Percentiles rank a stretch among this genome's conserved stretches.
Conservation (phyloP, 2,888 invertebrate genomes). For the Philhelius pedissequus region DNA sequence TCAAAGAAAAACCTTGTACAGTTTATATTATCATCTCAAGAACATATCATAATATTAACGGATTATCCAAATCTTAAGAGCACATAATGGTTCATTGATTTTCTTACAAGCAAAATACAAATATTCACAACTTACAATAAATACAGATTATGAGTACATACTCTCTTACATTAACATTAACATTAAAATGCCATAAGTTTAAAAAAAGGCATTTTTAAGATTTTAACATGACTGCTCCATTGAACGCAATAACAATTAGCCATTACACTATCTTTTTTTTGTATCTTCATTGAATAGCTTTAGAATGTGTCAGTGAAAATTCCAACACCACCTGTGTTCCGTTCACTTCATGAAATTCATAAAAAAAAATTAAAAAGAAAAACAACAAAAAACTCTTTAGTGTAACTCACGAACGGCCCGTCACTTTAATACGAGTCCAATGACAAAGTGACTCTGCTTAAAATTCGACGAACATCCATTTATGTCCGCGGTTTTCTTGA, state of each 20-base stretch:
- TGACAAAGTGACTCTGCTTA: conserved; percentile 31
- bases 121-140: conserved; percentile 27
- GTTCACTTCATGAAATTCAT: conserved; percentile 10
- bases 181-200: background rate
- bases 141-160: background rate
- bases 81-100: background rate
- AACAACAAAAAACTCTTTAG: background rate
- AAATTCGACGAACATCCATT: background rate
- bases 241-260: conserved; percentile 53
- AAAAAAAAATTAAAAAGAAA: background rate
- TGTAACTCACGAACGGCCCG: conserved; percentile 17
- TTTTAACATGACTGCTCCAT: background rate
- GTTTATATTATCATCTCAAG: background rate
- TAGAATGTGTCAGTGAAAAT: conserved; percentile 4
- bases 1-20: background rate
- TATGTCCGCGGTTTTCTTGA: background rate
- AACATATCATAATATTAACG: background rate
- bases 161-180: too few relatives aligned
- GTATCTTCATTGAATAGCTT: conserved; percentile 26
- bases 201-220: conserved; percentile 25
- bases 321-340: conserved; percentile 35
- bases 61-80: background rate
- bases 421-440: background rate
- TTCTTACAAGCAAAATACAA: conserved; percentile 24
- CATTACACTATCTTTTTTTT: conserved; percentile 43